Conservation (phyloP, 2,113 vertebrate genomes). For the Felis chaus region DNA sequence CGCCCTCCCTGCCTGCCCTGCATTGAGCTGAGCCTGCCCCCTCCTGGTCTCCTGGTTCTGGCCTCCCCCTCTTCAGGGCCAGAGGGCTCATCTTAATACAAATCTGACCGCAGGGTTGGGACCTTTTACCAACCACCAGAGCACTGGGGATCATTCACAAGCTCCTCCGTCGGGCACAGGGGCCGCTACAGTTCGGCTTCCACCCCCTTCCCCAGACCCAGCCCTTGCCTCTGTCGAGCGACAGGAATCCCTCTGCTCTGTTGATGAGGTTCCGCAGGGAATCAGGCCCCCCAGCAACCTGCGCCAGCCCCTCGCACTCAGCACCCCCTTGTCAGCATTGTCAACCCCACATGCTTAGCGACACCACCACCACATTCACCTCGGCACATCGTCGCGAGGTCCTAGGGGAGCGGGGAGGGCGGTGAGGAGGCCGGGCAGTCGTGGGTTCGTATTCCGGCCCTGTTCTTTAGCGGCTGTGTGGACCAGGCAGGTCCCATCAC, state of each 20-base stretch:
- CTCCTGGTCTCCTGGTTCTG: not conserved
- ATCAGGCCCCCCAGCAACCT: not conserved
- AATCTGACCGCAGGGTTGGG: not conserved
- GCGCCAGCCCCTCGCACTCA: no score
- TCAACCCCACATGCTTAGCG: no score
- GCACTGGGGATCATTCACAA: not conserved
- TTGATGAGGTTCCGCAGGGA: not conserved
- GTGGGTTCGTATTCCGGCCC: no score
- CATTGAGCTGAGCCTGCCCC: not conserved
- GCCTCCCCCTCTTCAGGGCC: not conserved
- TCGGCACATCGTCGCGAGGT: accelerated
- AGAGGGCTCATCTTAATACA: not conserved
- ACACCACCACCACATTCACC: not conserved
- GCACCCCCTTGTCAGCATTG: accelerated
- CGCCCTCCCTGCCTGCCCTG: not conserved
- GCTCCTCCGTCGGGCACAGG: not conserved
- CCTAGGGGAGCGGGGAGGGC: no score
- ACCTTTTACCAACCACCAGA: not conserved
- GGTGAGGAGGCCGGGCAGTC: not conserved
- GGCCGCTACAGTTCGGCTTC: not conserved
- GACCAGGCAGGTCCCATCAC: not conserved
- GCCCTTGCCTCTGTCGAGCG: not conserved
- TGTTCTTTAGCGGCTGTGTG: not conserved
- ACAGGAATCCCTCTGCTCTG: not conserved
- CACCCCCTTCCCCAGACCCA: not conserved